phyloP scores from a whole-genome alignment of 2,888 invertebrate genomes.

The Callyntrura guangdongensis region DNA sequence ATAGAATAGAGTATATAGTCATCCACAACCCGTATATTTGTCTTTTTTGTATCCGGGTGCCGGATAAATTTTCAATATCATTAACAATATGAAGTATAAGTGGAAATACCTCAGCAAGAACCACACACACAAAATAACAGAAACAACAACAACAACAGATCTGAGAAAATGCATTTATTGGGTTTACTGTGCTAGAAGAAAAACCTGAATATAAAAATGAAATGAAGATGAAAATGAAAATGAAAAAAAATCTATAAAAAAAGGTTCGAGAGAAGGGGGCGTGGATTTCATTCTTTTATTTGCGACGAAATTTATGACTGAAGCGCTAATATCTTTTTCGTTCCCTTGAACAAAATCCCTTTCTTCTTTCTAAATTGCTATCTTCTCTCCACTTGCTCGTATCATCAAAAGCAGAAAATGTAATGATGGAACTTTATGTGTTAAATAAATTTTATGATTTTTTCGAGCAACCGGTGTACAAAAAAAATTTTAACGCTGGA shows the following conservation, averaged over 20 bases:
- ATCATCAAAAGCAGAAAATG: conserved; percentile 58
- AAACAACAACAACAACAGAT: conserved; percentile 21
- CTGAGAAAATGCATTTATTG: conserved; percentile 34
- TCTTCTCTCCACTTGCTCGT: conserved; percentile 41
- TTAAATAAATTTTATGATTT: conserved; percentile 64
- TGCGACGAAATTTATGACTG: conserved; percentile 84
- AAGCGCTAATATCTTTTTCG: conserved; percentile 84
- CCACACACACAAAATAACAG: conserved; percentile 51
- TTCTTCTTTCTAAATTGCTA: conserved; percentile 53
- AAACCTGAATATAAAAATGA: conserved; percentile 47
- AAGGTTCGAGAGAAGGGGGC: conserved; percentile 83
- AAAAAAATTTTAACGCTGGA: conserved; percentile 14
- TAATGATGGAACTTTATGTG: conserved; percentile 61
- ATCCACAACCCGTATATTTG: too few species aligned
- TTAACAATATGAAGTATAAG: conserved; percentile 20
- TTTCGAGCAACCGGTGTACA: conserved; percentile 42
- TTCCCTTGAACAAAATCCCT: conserved; percentile 80
- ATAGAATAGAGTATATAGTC: too few species aligned
- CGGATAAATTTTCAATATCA: conserved; percentile 60
- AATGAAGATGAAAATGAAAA: conserved; percentile 60
- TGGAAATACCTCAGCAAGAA: conserved; percentile 52
- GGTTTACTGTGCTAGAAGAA: conserved; percentile 46
- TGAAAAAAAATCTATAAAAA: conserved; percentile 68
- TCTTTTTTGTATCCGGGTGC: conserved; percentile 64
- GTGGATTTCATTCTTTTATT: conserved; percentile 85